These are phyloP conservation scores for Pantala flavescens DNA, from an alignment of 1,140 invertebrate species.

Conservation along the genomic window DNA sequence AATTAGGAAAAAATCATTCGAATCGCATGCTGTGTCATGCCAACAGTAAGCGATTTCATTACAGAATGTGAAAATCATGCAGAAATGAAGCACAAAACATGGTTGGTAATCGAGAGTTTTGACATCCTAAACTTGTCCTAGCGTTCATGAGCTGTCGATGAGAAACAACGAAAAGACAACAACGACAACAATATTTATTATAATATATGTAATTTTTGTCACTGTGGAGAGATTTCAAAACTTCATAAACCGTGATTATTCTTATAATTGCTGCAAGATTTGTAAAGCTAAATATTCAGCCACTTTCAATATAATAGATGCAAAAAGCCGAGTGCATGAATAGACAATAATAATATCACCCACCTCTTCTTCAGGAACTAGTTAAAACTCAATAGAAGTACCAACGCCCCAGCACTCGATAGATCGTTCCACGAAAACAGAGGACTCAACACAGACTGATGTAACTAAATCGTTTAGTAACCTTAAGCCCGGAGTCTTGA, in stretches of 20 bases:
- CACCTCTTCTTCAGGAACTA: conserved; percentile 1
- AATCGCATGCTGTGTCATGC: too few relatives aligned
- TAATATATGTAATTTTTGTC: too few relatives aligned
- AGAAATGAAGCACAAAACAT: neutral
- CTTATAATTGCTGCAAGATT: too few relatives aligned
- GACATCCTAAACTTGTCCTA: too few relatives aligned
- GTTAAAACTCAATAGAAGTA: neutral
- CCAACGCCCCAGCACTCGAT: neutral
- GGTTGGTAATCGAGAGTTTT: too few relatives aligned
- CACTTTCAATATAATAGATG: too few relatives aligned
- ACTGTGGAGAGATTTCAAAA: too few relatives aligned
- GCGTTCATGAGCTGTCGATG: too few relatives aligned
- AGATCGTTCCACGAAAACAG: neutral
- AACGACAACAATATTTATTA: too few relatives aligned
- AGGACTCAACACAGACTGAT: conserved; percentile 1
- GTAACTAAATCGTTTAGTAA: neutral
- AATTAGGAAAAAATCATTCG: neutral
- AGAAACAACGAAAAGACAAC: too few relatives aligned
- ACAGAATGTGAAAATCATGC: neutral
- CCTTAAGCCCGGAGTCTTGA: neutral
- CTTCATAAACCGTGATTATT: too few relatives aligned
- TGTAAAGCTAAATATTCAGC: too few relatives aligned
- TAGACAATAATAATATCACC: neutral
- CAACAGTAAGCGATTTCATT: neutral
- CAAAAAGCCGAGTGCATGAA: neutral